These are phyloP conservation scores for Embiotoca jacksoni DNA, from an alignment of 2,113 vertebrate genomes.

Conservation along the genomic window DNA sequence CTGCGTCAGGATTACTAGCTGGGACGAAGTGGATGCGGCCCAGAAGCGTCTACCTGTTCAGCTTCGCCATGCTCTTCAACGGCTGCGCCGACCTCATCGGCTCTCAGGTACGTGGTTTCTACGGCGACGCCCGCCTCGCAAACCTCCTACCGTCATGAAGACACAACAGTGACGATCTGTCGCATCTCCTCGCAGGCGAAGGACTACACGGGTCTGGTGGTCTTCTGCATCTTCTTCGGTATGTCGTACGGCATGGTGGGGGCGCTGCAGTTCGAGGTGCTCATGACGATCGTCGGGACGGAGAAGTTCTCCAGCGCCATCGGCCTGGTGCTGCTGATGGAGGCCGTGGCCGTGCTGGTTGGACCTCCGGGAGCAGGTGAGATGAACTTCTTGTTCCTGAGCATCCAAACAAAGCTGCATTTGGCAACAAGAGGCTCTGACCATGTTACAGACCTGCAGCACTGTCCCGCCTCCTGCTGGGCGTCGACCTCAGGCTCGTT, in stretches of 20 bases:
- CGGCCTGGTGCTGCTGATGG: conserved; percentile 93
- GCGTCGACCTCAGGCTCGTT: too few relatives aligned
- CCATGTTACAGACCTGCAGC: too few relatives aligned
- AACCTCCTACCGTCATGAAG: too few relatives aligned
- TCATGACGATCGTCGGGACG: conserved; percentile 95
- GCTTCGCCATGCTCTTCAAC: conserved; percentile 96
- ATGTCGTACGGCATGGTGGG: conserved; percentile 98
- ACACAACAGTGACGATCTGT: too few relatives aligned
- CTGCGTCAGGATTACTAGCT: conserved; percentile 89
- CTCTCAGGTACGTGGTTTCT: conserved; percentile 75
- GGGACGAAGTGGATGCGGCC: conserved; percentile 91
- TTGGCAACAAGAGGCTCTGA: too few relatives aligned
- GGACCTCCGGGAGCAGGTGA: conserved; percentile 94
- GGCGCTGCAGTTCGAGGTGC: conserved; percentile 97
- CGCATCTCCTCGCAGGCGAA: conserved; percentile 51
- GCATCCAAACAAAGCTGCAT: too few relatives aligned
- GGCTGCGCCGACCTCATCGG: conserved; percentile 91
- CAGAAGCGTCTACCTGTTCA: conserved; percentile 93
- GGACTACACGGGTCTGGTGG: conserved; percentile 87
- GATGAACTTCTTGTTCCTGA: conserved; percentile 1
- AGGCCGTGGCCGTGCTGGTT: conserved; percentile 93
- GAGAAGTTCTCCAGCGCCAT: conserved; percentile 96
- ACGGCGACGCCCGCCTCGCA: too few relatives aligned
- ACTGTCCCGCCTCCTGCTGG: too few relatives aligned
- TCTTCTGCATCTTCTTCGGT: conserved; percentile 97